Evolutionary conservation across 1,140 invertebrate species (phyloP), one percentile per base, ranked within the genome.

Genomic region (Dendrolimus kikuchii): DNA sequence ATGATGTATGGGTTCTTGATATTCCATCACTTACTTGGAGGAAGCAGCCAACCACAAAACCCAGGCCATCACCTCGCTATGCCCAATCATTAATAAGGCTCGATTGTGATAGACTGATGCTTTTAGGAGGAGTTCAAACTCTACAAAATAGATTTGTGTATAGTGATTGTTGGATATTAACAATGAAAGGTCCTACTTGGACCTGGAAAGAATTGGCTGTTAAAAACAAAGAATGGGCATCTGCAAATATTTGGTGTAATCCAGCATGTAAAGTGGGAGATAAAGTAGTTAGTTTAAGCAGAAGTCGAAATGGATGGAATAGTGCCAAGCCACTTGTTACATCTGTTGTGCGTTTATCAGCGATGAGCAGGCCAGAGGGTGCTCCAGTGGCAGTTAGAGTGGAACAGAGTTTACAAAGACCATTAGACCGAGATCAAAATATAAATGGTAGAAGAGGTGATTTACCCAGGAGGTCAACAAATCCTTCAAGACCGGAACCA

Each of bases 1-100:
- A 97, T 90, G 94, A 97, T 76, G 88, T 98, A 4, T 98, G 96
- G 95, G 93, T 95, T 49, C 91, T 97, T 60, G 92, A 98, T 89
- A 89, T 98, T 57, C 89, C 90, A 6, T 91, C 91, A 39, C 90
- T 92, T 61, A 88, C 77, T 51, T 98, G 97, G 97, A 90, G 90
- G 60, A 92, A 95, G 68, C 93, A 90, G 64, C 89, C 90, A 50
- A 90, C 90, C 46, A 90, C 90, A 47, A 90, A 89, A 51, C 84
- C 90, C 8, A 93, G 92, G 66, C 97, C 97, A 10, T 88, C 90
- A 41, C 92, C 94, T 39, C 87, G 97, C 64, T 98, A 97, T 89
- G 96, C 96, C 7, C 96, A 98, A 71, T 96, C 95, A 10, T 95
- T 98, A 82, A 92, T 95, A 53, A 81, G 87, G 44, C 67, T 96